Evolutionary conservation across 2,113 vertebrate species (phyloP), one percentile per base, ranked within the genome.

Genomic region (Nansenia antarctica): DNA sequence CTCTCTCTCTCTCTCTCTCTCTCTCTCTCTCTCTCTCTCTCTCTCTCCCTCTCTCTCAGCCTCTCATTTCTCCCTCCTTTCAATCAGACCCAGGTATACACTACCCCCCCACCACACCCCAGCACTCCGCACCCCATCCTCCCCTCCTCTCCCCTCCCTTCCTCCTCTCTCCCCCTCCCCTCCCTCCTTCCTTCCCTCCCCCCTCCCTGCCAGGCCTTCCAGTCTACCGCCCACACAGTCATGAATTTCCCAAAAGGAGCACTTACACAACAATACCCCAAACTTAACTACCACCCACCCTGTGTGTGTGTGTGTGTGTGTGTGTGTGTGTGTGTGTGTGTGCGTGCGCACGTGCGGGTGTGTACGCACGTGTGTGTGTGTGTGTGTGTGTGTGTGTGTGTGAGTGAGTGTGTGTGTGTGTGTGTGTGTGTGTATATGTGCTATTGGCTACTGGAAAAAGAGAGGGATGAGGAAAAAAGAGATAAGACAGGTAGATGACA

Each of bases 231-330:
- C 20, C 18, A 54, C 32, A 62, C 54, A 35, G 62, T 54, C 26
- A 37, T 22, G 66, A 2, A 39, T 65, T 74, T 52, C 64, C 31
- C 0, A 14, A 37, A 68, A 62, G 60, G 74, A 85, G 76, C 79
- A 67, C 70, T 82, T 85, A 82, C 67, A 69, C 52, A 85, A 82
- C 20, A 22, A 26, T 29, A 24, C 26, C 26, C 24, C 39, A 64
- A 2, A 14, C 15, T 66, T 61, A 67, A 35, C 15, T 53, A 22
- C 66, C 75, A 45, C 74, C 57, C 65, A 65, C 20, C 58, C 64
- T 67, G 71, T 78, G 72, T 76, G 69, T 45, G 6, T 42, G 29
- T 27, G 12, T 67, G 32, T 65, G 24, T 65, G 27, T 53, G 31
- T 35, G 2, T 55, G 2, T 37, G 30, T 37, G 11, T 52, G 42